phyloP scores from a whole-genome alignment of 2,888 invertebrate species.

The Drosophila leonis region DNA sequence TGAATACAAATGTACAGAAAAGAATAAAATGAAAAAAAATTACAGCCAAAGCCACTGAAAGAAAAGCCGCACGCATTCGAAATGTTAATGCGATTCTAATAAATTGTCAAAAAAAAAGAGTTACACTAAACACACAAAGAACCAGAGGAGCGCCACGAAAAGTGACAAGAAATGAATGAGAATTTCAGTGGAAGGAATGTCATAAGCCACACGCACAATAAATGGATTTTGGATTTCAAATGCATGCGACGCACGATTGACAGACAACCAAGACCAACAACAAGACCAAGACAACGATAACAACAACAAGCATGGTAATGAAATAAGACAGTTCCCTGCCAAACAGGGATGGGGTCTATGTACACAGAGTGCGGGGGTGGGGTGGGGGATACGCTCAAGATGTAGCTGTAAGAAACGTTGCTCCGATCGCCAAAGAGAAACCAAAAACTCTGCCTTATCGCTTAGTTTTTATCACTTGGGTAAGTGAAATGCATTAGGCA shows the following conservation, averaged over 20 bases:
- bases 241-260: constrained; percentile 65
- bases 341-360: not conserved
- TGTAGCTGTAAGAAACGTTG: constrained; percentile 16
- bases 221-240: constrained; percentile 35
- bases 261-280: constrained; percentile 28
- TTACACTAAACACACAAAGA: constrained; percentile 49
- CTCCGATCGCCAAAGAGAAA: not conserved
- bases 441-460: constrained; percentile 46
- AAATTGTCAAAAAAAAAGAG: constrained; percentile 67
- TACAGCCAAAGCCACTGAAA: constrained; percentile 11
- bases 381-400: constrained; percentile 28
- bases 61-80: constrained; percentile 47
- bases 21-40: constrained; percentile 3
- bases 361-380: not conserved
- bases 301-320: constrained; percentile 45
- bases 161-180: constrained; percentile 52
- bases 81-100: constrained; percentile 68
- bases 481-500: constrained; percentile 64
- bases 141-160: constrained; percentile 51
- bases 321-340: constrained; percentile 60
- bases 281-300: constrained; percentile 16
- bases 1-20: constrained; percentile 48
- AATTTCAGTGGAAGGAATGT: constrained; percentile 50
- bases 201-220: constrained; percentile 27
- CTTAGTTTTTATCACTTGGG: constrained; percentile 53